Base-by-base conservation (phyloP, 2,113 vertebrate genomes). In the Etheostoma spectabile region DNA sequence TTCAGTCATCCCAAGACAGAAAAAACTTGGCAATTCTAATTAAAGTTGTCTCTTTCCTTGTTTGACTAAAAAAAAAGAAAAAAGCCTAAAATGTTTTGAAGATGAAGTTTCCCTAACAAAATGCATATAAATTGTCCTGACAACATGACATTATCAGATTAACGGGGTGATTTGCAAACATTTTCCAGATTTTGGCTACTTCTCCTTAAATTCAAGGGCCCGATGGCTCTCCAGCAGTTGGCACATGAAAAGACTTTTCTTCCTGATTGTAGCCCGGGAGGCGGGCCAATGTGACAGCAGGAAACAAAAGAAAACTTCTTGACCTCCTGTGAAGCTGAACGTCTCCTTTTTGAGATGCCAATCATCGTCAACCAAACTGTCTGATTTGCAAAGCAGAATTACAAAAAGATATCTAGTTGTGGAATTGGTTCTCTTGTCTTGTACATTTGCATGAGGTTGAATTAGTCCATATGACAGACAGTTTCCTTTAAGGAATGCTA, bases 291-390 rank as follows among this genome's bases (percentile, higher is more conserved):
- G 55, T 73, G 69, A 71, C 74, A 68, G 83, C 74, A 51, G 56
- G 83, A 82, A 83, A 90, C 74, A 67, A 90, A 81, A 63, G 78
- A 68, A 83, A 86, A 83, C 45, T 73, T 60, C 35, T 33, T 22
- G 63, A 75, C 60, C 33, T 61, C 60, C 80, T 2, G 52, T 48
- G 46, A 73, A 80, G 76, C 64, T 0, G 33, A 89, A 77, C 33
- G 22, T 84, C 60, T 78, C 21, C 48, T 78, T 83, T 76, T 35
- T 57, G 66, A 80, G 18, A 35, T 56, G 59, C 38, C 68, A 74
- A 51, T 78, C 67, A 48, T 13, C 30, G 70, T 74, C 83, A 77
- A 82, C 38, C n/a, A 60, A 77, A 79, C 38, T 27, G 62, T 73
- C 70, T 79, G 45, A 74, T 30, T n/a, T n/a, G n/a, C n/a, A 30